Base-by-base conservation (phyloP, 2,113 vertebrate species). In the Ceyx cyanopectus region DNA sequence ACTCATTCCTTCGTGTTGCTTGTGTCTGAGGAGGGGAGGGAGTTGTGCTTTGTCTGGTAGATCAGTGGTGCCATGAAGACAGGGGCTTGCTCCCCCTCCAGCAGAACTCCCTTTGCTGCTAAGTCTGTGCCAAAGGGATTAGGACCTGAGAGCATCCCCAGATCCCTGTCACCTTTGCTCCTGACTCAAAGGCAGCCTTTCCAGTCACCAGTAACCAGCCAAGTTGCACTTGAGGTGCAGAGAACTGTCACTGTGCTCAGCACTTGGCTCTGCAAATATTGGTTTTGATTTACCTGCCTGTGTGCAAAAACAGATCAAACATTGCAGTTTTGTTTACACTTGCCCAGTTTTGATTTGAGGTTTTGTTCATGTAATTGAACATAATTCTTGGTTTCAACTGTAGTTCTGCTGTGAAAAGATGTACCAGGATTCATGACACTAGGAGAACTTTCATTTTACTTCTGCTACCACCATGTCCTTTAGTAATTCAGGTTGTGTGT, bases 91-190 rank as follows among this genome's bases (percentile, higher is more conserved):
- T 83, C 17, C 79, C 0, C 0, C 46, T 65, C 11, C 20, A 45
- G 29, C 41, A 50, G 62, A 32, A 14, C 27, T 88, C 1, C 1
- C 51, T 75, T 60, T 81, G 78, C 78, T 92, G 6, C 50, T 34
- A 60, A 40, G 75, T 29, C 56, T 43, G 6, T 0, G 3, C 40
- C 78, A n/a, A 65, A 48, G 24, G 17, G n/a, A 14, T 40, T 18
- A 34, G 70, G 74, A 57, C 7, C 2, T 17, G 56, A 73, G 40
- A 60, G 4, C 41, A 53, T 56, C 46, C 48, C 23, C 37, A 85
- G 20, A 87, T 80, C 17, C 54, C 37, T 0, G 0, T 14, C 11
- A 0, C 15, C 22, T 63, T 48, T 0, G 0, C 51, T 61, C 43
- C 32, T 74, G 53, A 16, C 17, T 67, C 54, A 37, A 81, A 34